Base-by-base conservation (phyloP, 2,888 invertebrate species). In the Pterostichus madidus region DNA sequence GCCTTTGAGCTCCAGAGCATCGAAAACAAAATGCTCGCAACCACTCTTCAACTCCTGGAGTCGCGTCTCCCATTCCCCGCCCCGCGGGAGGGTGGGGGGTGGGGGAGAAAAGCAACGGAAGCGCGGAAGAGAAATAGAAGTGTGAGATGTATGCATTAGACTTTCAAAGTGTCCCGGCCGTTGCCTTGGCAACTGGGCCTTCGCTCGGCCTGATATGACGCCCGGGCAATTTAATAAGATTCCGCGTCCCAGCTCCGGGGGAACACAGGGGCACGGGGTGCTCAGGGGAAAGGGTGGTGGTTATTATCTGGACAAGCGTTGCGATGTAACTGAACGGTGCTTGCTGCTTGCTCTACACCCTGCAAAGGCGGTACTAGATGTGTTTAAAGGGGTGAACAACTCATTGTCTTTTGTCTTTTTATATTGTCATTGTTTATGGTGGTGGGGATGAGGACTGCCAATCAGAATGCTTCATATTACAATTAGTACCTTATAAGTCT, bases 181-280 rank as follows among this genome's bases (percentile, higher is more conserved):
- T 91, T 92, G 92, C 93, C 91, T 92, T 91, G 93, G 92, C 92
- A 93, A 93, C 92, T 92, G 91, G 92, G 91, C 93, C 92, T 92
- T 91, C 91, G 91, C 92, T 92, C 92, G 90, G 89, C 89, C 89
- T 90, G 90, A 92, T 92, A 93, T 93, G 93, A 93, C 93, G 93
- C 93, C 93, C 93, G 93, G 90, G 90, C 90, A 90, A 90, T 90
- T 90, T 90, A 90, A 90, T 90, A 90, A 90, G 90, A 90, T 90
- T 90, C 90, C 90, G 90, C 90, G 89, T 89, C 90, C 89, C 88
- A 88, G 87, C 59, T 24, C 59, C 24, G 68, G 1, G 6, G 13
- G 68, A 44, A 44, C 10, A 44, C 5, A 13, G 64, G 64, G 64
- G 64, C 7, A 13, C 6, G 39, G 59, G 64, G 64, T 13, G 17